Base-by-base conservation (phyloP, 1,140 invertebrate species). In the Calycopis cecrops region DNA sequence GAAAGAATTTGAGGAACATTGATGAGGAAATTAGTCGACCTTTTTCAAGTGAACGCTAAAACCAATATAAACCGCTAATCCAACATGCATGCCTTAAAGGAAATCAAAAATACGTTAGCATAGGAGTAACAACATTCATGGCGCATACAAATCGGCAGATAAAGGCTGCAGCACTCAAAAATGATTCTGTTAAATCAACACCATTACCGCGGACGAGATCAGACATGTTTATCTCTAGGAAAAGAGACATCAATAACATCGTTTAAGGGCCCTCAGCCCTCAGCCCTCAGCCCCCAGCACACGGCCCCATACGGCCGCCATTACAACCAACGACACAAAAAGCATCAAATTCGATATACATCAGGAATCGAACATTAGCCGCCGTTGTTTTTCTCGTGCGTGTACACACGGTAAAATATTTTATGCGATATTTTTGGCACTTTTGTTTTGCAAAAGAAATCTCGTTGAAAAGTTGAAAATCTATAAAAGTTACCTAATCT, bases 321-420 rank as follows among this genome's bases (percentile, higher is more conserved):
- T 70, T 69, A 68, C 66, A 63, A 49, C 59, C 18, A 61, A 48
- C 62, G 57, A 70, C 67, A 69, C 60, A 70, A 73, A 75, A 73
- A 82, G 71, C 40, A 82, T 78, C 74, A 71, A 77, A 77, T 83
- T 69, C 71, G 75, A 79, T 79, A 71, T 67, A 75, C 76, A 74
- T 82, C 77, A 79, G 69, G 69, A 77, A 82, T 79, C 74, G 76
- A 77, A 77, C 79, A 79, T 82, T 82, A 82, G 79, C 63, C 63
- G n/a, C 62, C 53, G 67, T 56, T 65, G 48, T 67, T 65, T 58
- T 60, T 60, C 59, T 49, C 40, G 53, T 35, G 35, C 42, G 50
- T 44, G 35, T 60, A 74, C 47, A 72, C 58, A 81, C 62, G 69
- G 54, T 9, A 0, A 1, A 9, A 54, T 57, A 49, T 48, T 44